Evolutionary conservation across 2,888 invertebrate species (phyloP), one percentile per base, ranked within the genome.

Genomic region (Hirtodrosophila cameraria): DNA sequence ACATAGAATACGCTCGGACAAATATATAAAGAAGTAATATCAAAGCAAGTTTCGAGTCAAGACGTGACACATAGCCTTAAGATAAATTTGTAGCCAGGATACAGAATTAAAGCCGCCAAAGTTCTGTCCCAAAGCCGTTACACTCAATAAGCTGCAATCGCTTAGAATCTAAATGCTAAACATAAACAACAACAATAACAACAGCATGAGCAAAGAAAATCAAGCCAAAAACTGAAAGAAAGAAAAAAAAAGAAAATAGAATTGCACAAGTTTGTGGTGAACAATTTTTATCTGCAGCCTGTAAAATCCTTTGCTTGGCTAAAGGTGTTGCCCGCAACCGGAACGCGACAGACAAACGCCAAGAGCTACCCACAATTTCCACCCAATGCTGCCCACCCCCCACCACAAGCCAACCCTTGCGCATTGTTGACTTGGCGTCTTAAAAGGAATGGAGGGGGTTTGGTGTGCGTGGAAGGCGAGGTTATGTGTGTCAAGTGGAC

Each of bases 401-500:
- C 30, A 23, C 7, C 46, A 33, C 28, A 31, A 16, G 18, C 23
- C 15, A 58, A 58, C 50, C 65, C 54, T 49, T 35, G 58, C 66
- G 62, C 75, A 75, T 68, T 81, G 82, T 81, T 76, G 74, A 75
- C 82, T 72, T 63, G 73, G 55, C 70, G 58, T 62, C 75, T 77
- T 83, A 54, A 49, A 57, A 8, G 49, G 15, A 45, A 23, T 30
- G 20, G 33, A 16, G 12, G 9, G 15, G 18, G 18, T 15, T 3
- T 23, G 2, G 3, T 9, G 25, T 2, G 20, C 1, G 11, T 2
- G 35, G 49, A 15, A 23, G 9, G 16, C 53, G 57, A 23, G 23
- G 62, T 58, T 74, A 76, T 78, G 76, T 82, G 70, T 83, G 82
- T 83, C 82, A 83, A 83, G 82, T 85, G 82, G 69, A 53, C 41